Percentiles rank a stretch among this genome's conserved stretches.
phyloP scores from a whole-genome alignment of 2,888 invertebrate genomes.

The Platycnemis pennipes region DNA sequence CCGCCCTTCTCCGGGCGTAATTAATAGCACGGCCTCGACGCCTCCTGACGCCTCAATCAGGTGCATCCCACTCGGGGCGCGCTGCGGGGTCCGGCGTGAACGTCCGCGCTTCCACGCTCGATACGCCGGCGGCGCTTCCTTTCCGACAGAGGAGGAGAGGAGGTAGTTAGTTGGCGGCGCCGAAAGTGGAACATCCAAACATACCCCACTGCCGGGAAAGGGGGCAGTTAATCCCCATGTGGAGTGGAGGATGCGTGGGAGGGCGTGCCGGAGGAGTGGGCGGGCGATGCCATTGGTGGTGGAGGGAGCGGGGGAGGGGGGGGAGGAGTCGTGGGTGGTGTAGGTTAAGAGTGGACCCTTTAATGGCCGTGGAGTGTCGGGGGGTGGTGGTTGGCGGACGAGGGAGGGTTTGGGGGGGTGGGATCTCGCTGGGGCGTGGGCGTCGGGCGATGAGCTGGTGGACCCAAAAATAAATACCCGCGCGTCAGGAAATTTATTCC shows the following conservation, averaged over 20 bases:
- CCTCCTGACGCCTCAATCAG: too few species aligned
- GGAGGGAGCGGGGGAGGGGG: neutral
- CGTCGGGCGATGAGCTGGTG: slow-evolving; percentile 11
- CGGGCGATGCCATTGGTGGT: neutral
- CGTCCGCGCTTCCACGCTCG: neutral
- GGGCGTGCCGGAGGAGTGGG: neutral
- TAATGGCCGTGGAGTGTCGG: neutral
- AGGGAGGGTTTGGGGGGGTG: neutral
- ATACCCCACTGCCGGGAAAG: neutral
- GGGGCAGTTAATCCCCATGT: neutral
- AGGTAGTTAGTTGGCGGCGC: neutral
- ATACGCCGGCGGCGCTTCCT: neutral
- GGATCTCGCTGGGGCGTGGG: neutral
- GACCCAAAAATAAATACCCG: slow-evolving; percentile 21
- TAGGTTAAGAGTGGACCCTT: slow-evolving; percentile 22
- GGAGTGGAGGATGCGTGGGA: neutral
- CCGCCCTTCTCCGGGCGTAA: too few species aligned
- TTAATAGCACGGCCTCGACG: too few species aligned
- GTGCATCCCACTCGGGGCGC: too few species aligned
- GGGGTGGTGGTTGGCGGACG: neutral
- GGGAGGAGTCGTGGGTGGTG: neutral
- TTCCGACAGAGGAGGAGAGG: neutral
- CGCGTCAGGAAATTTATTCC: slow-evolving; percentile 35
- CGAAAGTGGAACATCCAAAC: slow-evolving; percentile 27
- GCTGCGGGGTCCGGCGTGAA: too few species aligned